Evolutionary conservation across 64 coral and sea anemone genomes (phyloP).

Genomic region (Montipora capricornis): DNA sequence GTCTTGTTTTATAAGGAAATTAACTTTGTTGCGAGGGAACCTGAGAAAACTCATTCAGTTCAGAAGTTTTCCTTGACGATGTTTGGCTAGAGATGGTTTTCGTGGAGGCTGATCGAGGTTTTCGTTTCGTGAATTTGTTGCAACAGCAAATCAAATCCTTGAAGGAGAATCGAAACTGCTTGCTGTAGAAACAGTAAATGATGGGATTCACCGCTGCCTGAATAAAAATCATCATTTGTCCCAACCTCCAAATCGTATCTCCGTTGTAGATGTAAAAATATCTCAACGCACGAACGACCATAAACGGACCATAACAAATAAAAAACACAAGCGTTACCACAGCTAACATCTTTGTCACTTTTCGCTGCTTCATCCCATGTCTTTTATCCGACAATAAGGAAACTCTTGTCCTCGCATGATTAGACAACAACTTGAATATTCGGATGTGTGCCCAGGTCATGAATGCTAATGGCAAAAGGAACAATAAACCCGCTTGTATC

Average conservation of each 20-base stretch:
- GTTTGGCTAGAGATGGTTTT: background rate
- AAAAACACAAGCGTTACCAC: constrained; percentile 79
- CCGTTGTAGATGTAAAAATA: constrained; percentile 75
- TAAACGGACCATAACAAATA: constrained; percentile 80
- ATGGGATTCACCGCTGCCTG: constrained; percentile 87
- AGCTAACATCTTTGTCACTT: constrained; percentile 83
- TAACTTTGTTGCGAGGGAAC: background rate
- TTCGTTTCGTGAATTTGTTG: background rate
- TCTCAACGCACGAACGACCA: constrained; percentile 61
- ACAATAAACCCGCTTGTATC: constrained; percentile 66
- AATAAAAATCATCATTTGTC: constrained; percentile 85
- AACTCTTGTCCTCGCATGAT: background rate
- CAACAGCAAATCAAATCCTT: constrained; percentile 48
- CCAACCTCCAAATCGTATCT: constrained; percentile 67
- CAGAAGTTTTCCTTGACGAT: constrained; percentile 17
- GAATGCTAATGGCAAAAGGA: constrained; percentile 61
- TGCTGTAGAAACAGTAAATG: constrained; percentile 90
- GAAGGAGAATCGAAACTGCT: constrained; percentile 73
- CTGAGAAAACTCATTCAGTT: background rate
- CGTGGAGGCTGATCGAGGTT: constrained; percentile 30
- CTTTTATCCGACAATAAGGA: background rate
- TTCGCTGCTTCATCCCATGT: constrained; percentile 32
- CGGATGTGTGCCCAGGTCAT: constrained; percentile 74
- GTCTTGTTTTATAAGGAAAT: background rate
- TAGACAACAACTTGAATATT: constrained; percentile 64